phyloP scores from a whole-genome alignment of 2,888 invertebrate species.

The Conops quadrifasciatus region DNA sequence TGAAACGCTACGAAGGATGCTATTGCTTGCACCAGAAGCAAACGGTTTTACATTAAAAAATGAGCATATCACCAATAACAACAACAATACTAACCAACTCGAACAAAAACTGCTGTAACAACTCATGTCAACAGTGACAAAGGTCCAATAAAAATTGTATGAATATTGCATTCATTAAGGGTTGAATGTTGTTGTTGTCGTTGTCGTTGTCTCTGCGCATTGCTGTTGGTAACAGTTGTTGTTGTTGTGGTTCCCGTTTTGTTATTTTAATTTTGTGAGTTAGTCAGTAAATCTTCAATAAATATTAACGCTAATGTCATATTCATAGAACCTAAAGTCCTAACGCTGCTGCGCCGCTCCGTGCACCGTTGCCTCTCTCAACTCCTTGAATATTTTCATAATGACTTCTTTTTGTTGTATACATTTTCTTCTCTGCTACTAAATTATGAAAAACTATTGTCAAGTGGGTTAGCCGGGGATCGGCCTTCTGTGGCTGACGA shows the following conservation, averaged over 20 bases:
- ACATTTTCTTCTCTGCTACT: not conserved
- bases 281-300: too few relatives aligned
- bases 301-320: not conserved
- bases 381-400: not conserved
- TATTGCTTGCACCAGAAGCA: not conserved
- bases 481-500: not conserved
- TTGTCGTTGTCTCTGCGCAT: conserved; percentile 25
- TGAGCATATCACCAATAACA: too few relatives aligned
- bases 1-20: not conserved
- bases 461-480: too few relatives aligned
- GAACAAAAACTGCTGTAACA: too few relatives aligned
- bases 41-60: too few relatives aligned
- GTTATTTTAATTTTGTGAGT: conserved; percentile 10
- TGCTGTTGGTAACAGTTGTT: conserved; percentile 36
- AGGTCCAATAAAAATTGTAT: not conserved
- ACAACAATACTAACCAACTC: too few relatives aligned
- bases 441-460: not conserved
- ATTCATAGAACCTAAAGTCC: not conserved
- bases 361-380: not conserved
- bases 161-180: not conserved
- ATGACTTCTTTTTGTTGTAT: not conserved
- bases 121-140: too few relatives aligned
- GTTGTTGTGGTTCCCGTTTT: conserved; percentile 37
- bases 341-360: not conserved
- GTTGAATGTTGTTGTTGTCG: conserved; percentile 1